Conservation (phyloP, 2,888 invertebrate species). For the Papilio protenor region DNA sequence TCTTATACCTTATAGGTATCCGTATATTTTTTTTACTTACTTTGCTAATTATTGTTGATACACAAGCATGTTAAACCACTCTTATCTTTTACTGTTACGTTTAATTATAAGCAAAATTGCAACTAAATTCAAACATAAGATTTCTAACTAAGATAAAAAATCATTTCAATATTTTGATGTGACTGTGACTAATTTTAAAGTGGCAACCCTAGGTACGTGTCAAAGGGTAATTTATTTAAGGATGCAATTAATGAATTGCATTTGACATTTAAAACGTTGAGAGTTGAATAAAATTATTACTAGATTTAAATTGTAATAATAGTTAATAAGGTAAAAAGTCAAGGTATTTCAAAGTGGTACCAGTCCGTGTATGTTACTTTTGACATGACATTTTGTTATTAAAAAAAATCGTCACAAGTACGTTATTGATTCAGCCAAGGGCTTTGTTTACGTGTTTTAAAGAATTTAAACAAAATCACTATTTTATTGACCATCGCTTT, state of each 20-base stretch:
- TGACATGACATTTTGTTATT: background rate
- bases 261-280: slow-evolving; percentile 31
- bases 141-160: background rate
- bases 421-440: background rate
- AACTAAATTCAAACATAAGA: no score
- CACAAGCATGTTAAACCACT: background rate
- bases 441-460: background rate
- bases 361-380: background rate
- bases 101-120: no score
- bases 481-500: background rate
- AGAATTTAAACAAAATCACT: background rate
- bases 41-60: background rate
- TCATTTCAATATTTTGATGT: background rate
- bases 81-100: background rate
- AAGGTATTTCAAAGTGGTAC: background rate
- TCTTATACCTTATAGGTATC: background rate
- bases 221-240: slow-evolving; percentile 32
- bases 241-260: slow-evolving; percentile 21
- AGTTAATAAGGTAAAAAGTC: slow-evolving; percentile 17
- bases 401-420: background rate
- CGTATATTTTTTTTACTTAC: background rate
- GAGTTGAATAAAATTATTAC: slow-evolving; percentile 1
- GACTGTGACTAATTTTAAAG: background rate
- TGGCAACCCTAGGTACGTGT: slow-evolving; percentile 28
- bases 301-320: background rate